Conservation (phyloP, 1,140 invertebrate genomes). For the Thereuonema tuberculata region DNA sequence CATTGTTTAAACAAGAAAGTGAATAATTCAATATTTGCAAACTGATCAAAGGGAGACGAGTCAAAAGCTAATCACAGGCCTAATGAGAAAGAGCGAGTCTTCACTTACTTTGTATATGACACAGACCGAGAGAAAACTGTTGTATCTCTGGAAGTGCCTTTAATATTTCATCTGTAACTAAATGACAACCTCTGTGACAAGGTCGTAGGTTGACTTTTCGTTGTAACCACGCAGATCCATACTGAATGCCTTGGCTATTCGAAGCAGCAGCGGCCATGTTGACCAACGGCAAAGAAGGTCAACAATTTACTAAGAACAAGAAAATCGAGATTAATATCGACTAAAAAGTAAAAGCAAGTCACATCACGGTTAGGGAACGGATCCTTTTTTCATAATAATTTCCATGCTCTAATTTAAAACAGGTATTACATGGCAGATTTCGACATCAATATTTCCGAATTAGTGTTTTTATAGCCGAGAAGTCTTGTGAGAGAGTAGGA, state of each 20-base stretch:
- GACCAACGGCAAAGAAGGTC: no score
- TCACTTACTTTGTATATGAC: slow-evolving; percentile 92
- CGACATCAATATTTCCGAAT: no score
- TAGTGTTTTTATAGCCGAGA: no score
- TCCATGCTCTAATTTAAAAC: no score
- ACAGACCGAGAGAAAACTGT: slow-evolving; percentile 83
- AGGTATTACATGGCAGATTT: no score
- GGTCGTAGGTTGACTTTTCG: slow-evolving; percentile 86
- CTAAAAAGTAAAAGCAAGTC: no score
- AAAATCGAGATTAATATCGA: no score
- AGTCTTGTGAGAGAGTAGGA: no score
- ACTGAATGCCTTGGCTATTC: slow-evolving; percentile 63
- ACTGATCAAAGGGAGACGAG: background rate
- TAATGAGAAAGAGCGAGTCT: background rate
- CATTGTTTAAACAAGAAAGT: slow-evolving; percentile 19
- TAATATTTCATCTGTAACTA: slow-evolving; percentile 88
- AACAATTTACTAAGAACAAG: no score
- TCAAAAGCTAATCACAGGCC: background rate
- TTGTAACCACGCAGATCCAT: slow-evolving; percentile 88
- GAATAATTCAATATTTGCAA: slow-evolving; percentile 9
- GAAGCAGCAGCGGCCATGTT: slow-evolving; percentile 62
- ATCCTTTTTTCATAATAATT: no score
- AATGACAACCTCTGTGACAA: slow-evolving; percentile 83
- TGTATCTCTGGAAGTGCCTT: slow-evolving; percentile 81
- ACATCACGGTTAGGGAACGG: no score